Base-by-base conservation (phyloP, 2,113 vertebrate genomes). In the Nanger granti region DNA sequence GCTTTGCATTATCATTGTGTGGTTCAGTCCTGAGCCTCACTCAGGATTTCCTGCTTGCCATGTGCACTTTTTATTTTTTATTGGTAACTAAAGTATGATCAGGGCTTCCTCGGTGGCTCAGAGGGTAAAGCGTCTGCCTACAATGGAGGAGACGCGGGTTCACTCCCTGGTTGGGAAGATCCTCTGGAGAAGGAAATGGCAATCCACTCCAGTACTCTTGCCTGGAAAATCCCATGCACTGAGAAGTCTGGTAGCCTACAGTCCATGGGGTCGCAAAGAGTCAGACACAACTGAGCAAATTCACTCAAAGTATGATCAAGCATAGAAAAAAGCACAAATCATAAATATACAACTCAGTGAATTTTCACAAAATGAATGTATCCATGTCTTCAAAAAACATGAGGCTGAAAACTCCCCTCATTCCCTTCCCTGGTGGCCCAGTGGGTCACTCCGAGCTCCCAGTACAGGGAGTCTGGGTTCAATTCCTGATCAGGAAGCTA, bases 21-120 rank as follows among this genome's bases (percentile, higher is more conserved):
- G 41, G 31, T 86, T 95, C 60, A 6, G 41, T 80, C 59, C n/a
- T 49, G 89, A 41, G 47, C 83, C 76, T 95, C 89, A 90, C 76
- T 95, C 89, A 90, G 97, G 62, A 89, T 93, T 91, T 95, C 94
- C 94, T 96, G 92, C 66, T 66, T 92, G 87, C 73, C 89, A 73
- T 37, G 8, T 55, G 26, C 8, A 28, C 41, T 79, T 79, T 44
- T 41, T 24, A 24, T 41, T 24, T 94, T 79, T 73, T 80, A 69
- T 89, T 54, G 2, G 55, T 44, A 95, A 94, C 41, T 26, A 47
- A 87, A 97, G 22, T 94, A 64, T 82, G 87, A 91, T 62, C 22
- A 44, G 26, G 59, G 26, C 10, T 60, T 60, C 59, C 59, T 5
- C 5, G 26, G 59, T 60, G 59, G 59, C 59, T 60, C 59, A 60